Evolutionary conservation across 2,113 vertebrate genomes (phyloP).

Genomic region (Saccopteryx bilineata): DNA sequence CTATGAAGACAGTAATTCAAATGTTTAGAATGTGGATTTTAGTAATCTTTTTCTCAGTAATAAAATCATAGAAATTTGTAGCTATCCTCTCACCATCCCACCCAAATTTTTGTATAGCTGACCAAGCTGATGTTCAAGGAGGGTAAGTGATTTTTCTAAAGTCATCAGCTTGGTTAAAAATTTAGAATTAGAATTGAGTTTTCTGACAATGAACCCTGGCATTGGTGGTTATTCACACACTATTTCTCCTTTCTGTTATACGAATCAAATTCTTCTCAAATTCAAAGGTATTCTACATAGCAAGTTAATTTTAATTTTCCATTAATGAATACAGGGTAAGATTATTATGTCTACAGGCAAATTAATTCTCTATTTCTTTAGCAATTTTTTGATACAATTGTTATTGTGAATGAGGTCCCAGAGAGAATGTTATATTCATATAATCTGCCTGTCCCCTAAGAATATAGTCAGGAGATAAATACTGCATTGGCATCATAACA

Average conservation of each 20-base stretch:
- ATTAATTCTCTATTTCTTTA: background rate
- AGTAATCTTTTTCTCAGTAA: background rate
- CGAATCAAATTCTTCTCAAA: background rate
- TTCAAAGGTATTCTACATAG: background rate
- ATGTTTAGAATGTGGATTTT: background rate
- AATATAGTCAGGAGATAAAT: background rate
- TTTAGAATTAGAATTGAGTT: background rate
- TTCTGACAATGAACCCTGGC: background rate
- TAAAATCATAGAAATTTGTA: background rate
- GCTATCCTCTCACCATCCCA: accelerated
- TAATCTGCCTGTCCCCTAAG: background rate
- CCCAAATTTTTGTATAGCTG: background rate
- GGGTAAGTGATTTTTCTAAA: background rate
- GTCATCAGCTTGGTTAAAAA: background rate
- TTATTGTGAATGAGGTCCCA: background rate
- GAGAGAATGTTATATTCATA: background rate
- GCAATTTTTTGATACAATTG: background rate
- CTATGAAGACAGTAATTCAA: background rate
- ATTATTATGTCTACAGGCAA: slow-evolving; percentile 7
- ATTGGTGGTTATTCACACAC: background rate
- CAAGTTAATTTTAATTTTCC: slow-evolving; percentile 25
- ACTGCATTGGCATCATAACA: background rate
- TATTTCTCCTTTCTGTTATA: background rate
- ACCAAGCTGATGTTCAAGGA: background rate
- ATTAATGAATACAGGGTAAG: slow-evolving; percentile 6